Base-by-base conservation (phyloP, 2,113 vertebrate species). In the Uria aalge region DNA sequence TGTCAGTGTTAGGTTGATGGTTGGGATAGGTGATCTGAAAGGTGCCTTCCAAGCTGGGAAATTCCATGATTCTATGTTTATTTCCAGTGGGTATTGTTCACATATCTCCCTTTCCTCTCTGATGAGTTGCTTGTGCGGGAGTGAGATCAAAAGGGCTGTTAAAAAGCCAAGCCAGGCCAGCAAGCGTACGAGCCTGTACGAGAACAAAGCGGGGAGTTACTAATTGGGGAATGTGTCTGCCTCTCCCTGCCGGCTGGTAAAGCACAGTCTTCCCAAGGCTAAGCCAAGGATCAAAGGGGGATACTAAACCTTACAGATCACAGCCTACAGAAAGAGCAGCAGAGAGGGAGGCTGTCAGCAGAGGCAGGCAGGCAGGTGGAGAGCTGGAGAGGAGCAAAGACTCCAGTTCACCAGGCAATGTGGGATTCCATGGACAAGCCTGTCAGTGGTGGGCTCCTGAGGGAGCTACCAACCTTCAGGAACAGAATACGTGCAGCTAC, bases 101-200 rank as follows among this genome's bases (percentile, higher is more conserved):
- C 32, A 27, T 15, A 5, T 14, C 21, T 73, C 41, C 62, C 47
- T 66, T 69, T 45, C 64, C 52, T 87, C 77, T 34, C 60, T 8
- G n/a, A 6, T 5, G 60, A 57, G 59, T 68, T 57, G 2, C 43
- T 26, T 15, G 13, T 38, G 62, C 2, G 3, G 45, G 10, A 83
- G 12, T 15, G 34, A 81, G 76, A 89, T 43, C 72, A 84, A 60
- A 88, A 53, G 45, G 14, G 67, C 26, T 71, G n/a, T 12, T 53
- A 30, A 10, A 52, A 57, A 90, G 40, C 27, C 2, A 36, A 60
- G 16, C 2, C 13, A 50, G 41, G 26, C 7, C 48, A 78, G 48
- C 0, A 0, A 43, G 34, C 0, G 1, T 22, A 23, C 11, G 15
- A 69, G 8, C 11, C 48, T 3, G 1, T n/a, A 13, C 34, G 38